Evolutionary conservation across 2,797 vertebrate genomes (phyloP).

Genomic region (Ptychadena robeensis): DNA sequence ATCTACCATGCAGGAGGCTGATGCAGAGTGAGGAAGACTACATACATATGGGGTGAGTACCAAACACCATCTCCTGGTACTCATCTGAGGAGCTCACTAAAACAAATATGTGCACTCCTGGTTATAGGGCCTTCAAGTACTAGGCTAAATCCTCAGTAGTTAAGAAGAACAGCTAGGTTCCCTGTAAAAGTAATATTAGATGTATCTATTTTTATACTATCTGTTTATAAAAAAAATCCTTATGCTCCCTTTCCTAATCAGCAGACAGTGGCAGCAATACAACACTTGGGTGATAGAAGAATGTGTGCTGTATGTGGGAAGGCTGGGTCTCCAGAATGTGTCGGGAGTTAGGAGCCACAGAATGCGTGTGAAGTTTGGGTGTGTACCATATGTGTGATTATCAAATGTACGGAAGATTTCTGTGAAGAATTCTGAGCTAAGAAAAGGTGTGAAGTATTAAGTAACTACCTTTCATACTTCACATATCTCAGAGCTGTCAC

Average conservation of each 20-base stretch:
- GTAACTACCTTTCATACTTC: slow-evolving; percentile 2
- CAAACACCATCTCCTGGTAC: too few relatives aligned
- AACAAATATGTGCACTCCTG: too few relatives aligned
- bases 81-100: too few relatives aligned
- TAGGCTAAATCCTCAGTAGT: too few relatives aligned
- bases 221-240: not conserved
- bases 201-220: not conserved
- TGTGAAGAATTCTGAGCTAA: not conserved
- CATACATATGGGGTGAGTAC: too few relatives aligned
- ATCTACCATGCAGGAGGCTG: too few relatives aligned
- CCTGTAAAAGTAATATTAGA: too few relatives aligned
- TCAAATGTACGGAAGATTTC: not conserved
- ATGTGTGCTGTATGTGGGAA: not conserved
- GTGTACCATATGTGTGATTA: slow-evolving; percentile 4
- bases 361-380: slow-evolving; percentile 1
- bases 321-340: not conserved
- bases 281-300: not conserved
- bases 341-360: not conserved
- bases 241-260: not conserved
- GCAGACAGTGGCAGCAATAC: not conserved
- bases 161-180: too few relatives aligned
- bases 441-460: slow-evolving; percentile 2
- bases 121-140: too few relatives aligned
- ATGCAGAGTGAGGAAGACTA: too few relatives aligned
- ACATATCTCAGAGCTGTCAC: not conserved